Percentiles rank a stretch among this genome's conserved stretches.
Conservation (phyloP, 2,797 vertebrate species). For the Peromyscus melanophrys region DNA sequence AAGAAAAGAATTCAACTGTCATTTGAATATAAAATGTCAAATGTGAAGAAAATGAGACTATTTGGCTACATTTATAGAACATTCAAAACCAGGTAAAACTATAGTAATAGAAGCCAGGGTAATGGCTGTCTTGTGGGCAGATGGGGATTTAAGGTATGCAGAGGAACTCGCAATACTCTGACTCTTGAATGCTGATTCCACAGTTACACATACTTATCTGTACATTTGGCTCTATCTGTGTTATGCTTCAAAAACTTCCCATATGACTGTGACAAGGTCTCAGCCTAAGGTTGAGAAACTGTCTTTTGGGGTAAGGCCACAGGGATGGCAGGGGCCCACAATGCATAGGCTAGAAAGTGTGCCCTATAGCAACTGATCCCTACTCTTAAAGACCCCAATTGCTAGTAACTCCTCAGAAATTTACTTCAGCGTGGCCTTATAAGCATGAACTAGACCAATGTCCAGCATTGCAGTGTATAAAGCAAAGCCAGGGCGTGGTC, state of each 20-base stretch:
- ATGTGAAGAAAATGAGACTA: neutral
- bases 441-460: neutral
- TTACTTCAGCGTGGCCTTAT: neutral
- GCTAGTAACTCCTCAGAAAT: neutral
- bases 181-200: neutral
- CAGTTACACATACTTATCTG: neutral
- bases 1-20: neutral
- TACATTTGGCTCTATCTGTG: neutral
- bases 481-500: neutral
- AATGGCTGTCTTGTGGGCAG: neutral
- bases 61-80: neutral
- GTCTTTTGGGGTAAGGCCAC: neutral
- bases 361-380: neutral
- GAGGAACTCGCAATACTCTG: neutral
- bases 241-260: neutral
- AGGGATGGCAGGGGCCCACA: neutral
- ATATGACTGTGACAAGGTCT: neutral
- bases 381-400: neutral
- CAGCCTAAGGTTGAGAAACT: neutral
- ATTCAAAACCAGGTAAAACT: neutral
- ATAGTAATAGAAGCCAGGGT: neutral
- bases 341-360: neutral
- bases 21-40: neutral
- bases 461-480: neutral
- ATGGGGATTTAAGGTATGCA: accelerated